phyloP scores from a whole-genome alignment of 2,113 vertebrate species.

The Pipra filicauda region DNA sequence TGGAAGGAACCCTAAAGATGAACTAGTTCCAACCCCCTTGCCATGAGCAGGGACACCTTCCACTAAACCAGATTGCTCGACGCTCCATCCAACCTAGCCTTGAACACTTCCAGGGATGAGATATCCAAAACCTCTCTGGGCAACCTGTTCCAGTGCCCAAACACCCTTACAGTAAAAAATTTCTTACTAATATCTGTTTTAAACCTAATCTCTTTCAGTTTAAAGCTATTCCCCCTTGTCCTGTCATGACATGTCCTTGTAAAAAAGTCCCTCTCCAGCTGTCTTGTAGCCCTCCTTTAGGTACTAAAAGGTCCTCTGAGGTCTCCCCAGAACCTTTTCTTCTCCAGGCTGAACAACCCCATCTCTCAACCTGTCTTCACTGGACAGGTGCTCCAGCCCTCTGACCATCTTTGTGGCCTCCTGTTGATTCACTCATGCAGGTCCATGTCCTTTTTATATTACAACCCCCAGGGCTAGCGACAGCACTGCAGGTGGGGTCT shows the following conservation, averaged over 20 bases:
- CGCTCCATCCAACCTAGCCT: not conserved
- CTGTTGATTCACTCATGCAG: not conserved
- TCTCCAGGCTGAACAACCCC: not conserved
- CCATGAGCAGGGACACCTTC: not conserved
- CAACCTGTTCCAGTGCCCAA: not conserved
- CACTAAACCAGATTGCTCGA: not conserved
- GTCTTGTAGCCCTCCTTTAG: not conserved
- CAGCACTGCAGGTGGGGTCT: not conserved
- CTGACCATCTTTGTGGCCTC: not conserved
- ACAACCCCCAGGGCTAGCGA: too few species aligned
- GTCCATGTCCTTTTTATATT: not conserved
- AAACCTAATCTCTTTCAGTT: not conserved
- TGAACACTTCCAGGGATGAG: not conserved
- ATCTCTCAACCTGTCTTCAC: not conserved
- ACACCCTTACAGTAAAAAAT: not conserved
- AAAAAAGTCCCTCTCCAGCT: not conserved
- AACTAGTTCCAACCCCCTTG: not conserved
- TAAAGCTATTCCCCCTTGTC: not conserved
- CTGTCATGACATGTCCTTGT: not conserved
- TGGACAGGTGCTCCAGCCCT: not conserved
- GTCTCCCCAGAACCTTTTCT: not conserved
- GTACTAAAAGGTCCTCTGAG: not conserved
- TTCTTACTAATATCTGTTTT: not conserved
- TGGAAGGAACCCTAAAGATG: not conserved
- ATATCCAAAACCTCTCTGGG: not conserved